Evolutionary conservation across 2,113 vertebrate genomes (phyloP).

Genomic region (Podiceps cristatus): DNA sequence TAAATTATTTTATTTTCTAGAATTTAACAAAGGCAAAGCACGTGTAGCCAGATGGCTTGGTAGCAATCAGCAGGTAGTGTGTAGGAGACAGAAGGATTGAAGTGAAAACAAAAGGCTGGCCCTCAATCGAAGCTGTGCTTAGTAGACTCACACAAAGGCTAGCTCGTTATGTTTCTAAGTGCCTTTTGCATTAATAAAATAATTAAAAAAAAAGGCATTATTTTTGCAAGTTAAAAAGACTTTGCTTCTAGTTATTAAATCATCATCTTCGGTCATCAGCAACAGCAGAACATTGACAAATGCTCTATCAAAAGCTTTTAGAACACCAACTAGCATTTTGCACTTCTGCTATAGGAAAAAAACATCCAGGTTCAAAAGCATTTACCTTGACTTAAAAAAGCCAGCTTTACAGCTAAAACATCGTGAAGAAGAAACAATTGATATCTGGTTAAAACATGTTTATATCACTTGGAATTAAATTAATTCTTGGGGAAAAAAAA

Average conservation of each 20-base stretch:
- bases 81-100: neutral
- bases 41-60: neutral
- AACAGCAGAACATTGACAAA: neutral
- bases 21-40: neutral
- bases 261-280: conserved; percentile 17
- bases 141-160: neutral
- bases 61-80: neutral
- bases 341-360: neutral
- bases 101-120: neutral
- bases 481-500: neutral
- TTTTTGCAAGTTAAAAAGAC: neutral
- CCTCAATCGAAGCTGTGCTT: neutral
- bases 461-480: neutral
- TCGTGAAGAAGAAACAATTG: neutral
- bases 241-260: neutral
- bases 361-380: neutral
- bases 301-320: neutral
- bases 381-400: neutral
- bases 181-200: neutral
- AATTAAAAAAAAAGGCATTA: neutral
- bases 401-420: neutral
- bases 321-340: neutral
- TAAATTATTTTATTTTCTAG: neutral
- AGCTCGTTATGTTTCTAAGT: neutral
- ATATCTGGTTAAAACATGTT: neutral